Evolutionary conservation across 2,888 invertebrate species (phyloP).

Genomic region (Taphrorychus bicolor): DNA sequence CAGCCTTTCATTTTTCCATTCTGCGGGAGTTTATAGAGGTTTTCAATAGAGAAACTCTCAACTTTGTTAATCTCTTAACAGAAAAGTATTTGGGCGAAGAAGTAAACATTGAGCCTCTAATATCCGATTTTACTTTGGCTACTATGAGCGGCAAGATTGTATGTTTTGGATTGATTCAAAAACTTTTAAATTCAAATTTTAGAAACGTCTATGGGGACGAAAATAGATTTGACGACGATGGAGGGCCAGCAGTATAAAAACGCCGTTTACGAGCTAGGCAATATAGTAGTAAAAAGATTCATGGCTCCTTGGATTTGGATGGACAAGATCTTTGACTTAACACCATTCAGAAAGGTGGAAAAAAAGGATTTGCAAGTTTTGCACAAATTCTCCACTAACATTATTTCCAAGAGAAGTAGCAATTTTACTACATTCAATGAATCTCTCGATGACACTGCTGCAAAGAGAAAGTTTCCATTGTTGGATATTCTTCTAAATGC

Average conservation of each 20-base stretch:
- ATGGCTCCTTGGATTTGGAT: constrained; percentile 47
- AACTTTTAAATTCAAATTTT: too few species aligned
- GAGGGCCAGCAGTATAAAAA: constrained; percentile 44
- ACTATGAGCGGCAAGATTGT: constrained; percentile 66
- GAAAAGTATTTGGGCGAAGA: constrained; percentile 44
- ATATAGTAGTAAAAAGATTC: constrained; percentile 43
- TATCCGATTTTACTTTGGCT: constrained; percentile 63
- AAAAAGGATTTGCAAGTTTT: constrained; percentile 41
- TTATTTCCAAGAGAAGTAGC: constrained; percentile 44
- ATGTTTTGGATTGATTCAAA: too few species aligned
- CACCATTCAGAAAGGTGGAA: constrained; percentile 37
- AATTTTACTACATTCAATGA: too few species aligned
- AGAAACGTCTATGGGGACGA: too few species aligned
- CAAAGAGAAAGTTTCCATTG: too few species aligned
- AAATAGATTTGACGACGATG: constrained; percentile 39
- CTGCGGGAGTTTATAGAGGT: constrained; percentile 38
- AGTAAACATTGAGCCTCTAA: constrained; percentile 60
- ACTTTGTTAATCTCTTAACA: constrained; percentile 21
- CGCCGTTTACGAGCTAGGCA: constrained; percentile 45
- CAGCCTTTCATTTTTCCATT: too few species aligned
- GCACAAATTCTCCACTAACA: constrained; percentile 48
- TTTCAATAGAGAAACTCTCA: constrained; percentile 37
- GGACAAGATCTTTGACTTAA: constrained; percentile 36
- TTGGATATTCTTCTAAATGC: constrained; percentile 49
- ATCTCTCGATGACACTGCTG: constrained; percentile 52